Conservation (phyloP, 2,888 invertebrate species). For the Drosophila greeni region DNA sequence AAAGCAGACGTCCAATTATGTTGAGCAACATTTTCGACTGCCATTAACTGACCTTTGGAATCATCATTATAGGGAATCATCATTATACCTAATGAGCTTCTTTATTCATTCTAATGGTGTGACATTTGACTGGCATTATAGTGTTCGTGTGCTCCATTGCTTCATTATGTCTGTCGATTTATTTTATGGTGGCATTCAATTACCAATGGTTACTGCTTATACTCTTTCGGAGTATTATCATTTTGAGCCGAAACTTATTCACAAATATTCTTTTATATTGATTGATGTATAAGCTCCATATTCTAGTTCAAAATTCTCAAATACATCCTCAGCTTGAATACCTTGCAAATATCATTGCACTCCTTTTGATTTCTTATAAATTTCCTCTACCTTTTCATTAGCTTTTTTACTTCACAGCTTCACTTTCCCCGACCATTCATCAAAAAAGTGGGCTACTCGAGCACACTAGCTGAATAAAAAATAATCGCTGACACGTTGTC, state of each 20-base stretch:
- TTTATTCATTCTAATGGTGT: conserved; percentile 1
- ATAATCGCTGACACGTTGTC: conserved; percentile 37
- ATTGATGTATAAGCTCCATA: too few species aligned
- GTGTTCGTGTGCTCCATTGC: background rate
- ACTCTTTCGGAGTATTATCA: background rate
- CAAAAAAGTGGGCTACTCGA: conserved; percentile 3
- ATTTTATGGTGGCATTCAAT: background rate
- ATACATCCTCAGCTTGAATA: background rate
- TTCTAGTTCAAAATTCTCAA: too few species aligned
- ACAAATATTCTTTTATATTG: too few species aligned
- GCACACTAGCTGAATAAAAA: conserved; percentile 2
- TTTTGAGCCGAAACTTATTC: too few species aligned
- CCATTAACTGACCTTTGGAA: background rate
- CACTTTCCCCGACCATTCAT: background rate
- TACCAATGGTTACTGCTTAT: background rate
- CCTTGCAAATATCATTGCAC: background rate
- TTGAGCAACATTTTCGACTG: conserved; percentile 24
- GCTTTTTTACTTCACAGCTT: background rate
- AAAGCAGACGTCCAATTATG: conserved; percentile 10
- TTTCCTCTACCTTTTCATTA: background rate
- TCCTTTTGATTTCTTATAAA: too few species aligned
- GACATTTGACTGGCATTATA: conserved; percentile 11
- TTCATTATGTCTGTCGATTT: conserved; percentile 3
- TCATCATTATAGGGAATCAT: background rate
- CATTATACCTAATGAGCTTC: conserved; percentile 6